A percentile compares a stretch with the other conserved stretches of the same genome.
Conservation (phyloP, 23 tunicate genomes). For the Ciona savignyi region DNA sequence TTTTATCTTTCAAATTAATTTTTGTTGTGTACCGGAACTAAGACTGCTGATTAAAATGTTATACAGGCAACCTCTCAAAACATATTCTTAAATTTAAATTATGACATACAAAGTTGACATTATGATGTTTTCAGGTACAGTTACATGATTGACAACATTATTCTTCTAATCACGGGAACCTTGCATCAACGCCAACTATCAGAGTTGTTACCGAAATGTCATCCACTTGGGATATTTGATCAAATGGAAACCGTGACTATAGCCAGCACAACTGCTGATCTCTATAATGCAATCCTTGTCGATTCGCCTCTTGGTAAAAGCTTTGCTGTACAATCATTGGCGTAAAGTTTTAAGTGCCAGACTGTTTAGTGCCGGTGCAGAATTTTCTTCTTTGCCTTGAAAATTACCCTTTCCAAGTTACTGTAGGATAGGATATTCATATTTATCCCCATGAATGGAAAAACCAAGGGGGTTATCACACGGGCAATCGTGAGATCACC, state of each 20-base stretch:
- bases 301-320: conserved; percentile 80
- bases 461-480: too few species aligned
- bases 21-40: too few species aligned
- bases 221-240: conserved; percentile 95
- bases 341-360: too few species aligned
- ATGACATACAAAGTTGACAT: neutral
- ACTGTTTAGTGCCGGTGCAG: too few species aligned
- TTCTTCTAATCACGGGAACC: conserved; percentile 95
- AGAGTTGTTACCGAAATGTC: conserved; percentile 97
- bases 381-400: too few species aligned
- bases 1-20: too few species aligned
- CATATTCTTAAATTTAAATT: neutral
- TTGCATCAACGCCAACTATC: conserved; percentile 96
- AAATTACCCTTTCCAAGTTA: too few species aligned
- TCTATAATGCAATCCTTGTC: conserved; percentile 94
- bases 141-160: conserved; percentile 99
- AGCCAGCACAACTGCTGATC: conserved; percentile 96
- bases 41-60: too few species aligned
- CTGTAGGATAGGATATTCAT: too few species aligned
- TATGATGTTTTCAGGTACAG: conserved; percentile 49
- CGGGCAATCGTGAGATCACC: too few species aligned
- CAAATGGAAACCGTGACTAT: conserved; percentile 99
- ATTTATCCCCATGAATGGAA: too few species aligned
- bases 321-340: neutral
- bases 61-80: too few species aligned